Conservation (phyloP, 2,888 invertebrate genomes). For the Lasioglossum leucozonium region DNA sequence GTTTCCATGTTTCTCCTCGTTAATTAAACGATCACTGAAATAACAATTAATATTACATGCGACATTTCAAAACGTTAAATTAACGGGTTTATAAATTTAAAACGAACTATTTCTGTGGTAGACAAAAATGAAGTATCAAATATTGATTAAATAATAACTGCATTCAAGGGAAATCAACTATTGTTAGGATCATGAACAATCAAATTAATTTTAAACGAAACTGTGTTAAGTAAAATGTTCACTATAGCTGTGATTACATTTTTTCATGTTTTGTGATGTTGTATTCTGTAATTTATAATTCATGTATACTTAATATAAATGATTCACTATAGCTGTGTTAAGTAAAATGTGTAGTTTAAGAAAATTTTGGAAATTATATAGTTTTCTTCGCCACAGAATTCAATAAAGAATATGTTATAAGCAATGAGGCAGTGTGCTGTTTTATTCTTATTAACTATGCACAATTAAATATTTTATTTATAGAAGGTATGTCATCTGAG, state of each 20-base stretch:
- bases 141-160: background rate
- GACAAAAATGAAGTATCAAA: background rate
- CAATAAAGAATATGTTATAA: background rate
- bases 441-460: too few species aligned
- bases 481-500: background rate
- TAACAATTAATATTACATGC: slow-evolving; percentile 5
- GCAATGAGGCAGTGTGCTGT: background rate
- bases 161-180: background rate
- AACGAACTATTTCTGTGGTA: background rate
- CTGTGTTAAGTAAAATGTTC: background rate
- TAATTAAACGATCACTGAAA: slow-evolving; percentile 22
- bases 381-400: background rate
- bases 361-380: background rate
- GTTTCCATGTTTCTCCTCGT: slow-evolving; percentile 21
- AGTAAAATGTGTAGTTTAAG: background rate
- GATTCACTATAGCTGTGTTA: too few species aligned
- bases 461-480: background rate
- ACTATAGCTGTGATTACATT: too few species aligned
- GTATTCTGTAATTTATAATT: too few species aligned
- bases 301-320: too few species aligned
- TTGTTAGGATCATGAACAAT: background rate
- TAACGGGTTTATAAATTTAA: background rate
- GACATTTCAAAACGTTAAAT: background rate
- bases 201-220: background rate
- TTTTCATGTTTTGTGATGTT: too few species aligned